A percentile compares a stretch with the other conserved stretches of the same genome.
phyloP scores from a whole-genome alignment of 2,797 vertebrate species.

The Chloroceryle inda region DNA sequence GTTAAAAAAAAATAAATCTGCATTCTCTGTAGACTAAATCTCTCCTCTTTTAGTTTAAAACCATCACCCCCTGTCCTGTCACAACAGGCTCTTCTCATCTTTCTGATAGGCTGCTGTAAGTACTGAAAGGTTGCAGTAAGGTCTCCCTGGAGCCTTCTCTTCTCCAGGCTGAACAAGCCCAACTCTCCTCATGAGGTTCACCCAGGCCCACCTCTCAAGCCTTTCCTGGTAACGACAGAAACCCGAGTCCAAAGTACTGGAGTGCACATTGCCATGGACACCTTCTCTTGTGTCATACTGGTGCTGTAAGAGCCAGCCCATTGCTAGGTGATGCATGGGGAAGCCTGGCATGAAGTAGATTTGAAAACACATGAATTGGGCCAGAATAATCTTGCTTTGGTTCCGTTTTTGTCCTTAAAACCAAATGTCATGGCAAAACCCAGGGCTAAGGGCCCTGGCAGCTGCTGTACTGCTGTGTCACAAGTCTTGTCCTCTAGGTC shows the following conservation, averaged over 20 bases:
- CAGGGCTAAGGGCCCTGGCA: background rate
- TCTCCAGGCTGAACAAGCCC: too few species aligned
- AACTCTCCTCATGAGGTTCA: too few species aligned
- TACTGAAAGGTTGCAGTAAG: too few species aligned
- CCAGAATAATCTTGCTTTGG: background rate
- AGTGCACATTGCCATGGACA: rapidly evolving
- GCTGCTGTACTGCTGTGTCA: background rate
- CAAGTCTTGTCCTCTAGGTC: background rate
- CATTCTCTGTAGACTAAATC: background rate
- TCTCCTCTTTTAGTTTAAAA: background rate
- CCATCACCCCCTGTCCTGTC: too few species aligned
- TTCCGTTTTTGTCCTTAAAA: background rate
- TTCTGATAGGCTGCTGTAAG: too few species aligned
- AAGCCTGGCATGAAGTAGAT: background rate
- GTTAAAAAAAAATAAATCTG: too few species aligned
- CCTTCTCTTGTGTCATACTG: background rate
- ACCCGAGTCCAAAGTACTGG: background rate
- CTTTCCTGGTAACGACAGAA: background rate
- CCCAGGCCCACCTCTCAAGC: background rate
- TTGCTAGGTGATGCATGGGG: background rate
- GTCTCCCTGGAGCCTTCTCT: too few species aligned
- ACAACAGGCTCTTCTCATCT: too few species aligned
- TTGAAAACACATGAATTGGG: background rate
- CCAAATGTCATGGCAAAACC: background rate
- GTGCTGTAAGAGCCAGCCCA: background rate